Evolutionary conservation across 2,113 vertebrate species (phyloP).

Genomic region (Apteryx mantelli): DNA sequence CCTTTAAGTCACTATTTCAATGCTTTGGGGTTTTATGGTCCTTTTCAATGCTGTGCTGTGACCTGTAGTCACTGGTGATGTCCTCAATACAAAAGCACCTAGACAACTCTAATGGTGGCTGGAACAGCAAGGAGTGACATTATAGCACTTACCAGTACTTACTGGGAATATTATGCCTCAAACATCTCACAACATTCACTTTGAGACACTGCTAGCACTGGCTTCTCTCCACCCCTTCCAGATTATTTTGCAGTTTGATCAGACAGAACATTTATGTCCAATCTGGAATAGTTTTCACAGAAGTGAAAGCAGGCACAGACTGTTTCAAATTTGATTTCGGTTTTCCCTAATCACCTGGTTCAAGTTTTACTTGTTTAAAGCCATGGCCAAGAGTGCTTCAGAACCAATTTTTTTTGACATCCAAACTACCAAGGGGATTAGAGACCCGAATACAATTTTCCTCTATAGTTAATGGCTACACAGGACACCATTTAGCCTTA

Average conservation of each 20-base stretch:
- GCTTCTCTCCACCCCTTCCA: rapidly evolving
- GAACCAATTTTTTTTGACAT: background rate
- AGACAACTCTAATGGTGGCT: background rate
- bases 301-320: rapidly evolving
- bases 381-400: background rate
- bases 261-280: rapidly evolving
- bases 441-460: background rate
- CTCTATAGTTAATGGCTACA: rapidly evolving
- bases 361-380: background rate
- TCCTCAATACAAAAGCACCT: background rate
- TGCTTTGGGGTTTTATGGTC: background rate
- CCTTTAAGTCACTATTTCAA: background rate
- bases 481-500: background rate
- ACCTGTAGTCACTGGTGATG: rapidly evolving
- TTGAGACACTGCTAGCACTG: rapidly evolving
- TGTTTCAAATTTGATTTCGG: background rate
- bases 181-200: no score
- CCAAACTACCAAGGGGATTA: background rate
- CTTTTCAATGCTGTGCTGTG: background rate
- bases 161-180: no score
- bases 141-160: background rate
- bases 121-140: no score
- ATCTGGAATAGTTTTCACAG: rapidly evolving
- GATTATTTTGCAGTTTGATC: rapidly evolving
- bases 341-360: background rate